Base-by-base conservation (phyloP, 92 coral and sea anemone genomes). In the Umimayanthus kanabou region DNA sequence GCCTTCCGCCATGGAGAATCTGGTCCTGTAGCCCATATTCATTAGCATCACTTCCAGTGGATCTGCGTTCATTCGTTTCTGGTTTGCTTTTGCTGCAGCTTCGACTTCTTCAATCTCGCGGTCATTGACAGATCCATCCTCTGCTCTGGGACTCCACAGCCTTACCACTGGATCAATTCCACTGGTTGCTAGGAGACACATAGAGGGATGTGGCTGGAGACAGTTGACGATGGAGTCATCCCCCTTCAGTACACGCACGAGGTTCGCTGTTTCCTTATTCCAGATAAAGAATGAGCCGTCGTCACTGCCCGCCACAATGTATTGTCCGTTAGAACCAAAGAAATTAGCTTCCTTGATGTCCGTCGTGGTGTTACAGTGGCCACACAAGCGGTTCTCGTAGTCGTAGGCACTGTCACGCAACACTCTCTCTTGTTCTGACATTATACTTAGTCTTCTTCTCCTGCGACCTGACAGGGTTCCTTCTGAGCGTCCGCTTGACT, bases 201-300 rank as follows among this genome's bases (percentile, higher is more conserved):
- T 82, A 43, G 96, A 92, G 5, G 99, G 98, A 74, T 97, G 99
- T 80, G 99, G 97, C 89, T 97, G 99, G 28, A 97, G 89, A 89
- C 99, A 97, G 91, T 97, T 97, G 65, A 97, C 99, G 39, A 97
- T 97, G 4, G 99, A 97, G 26, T 97, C 99, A 39, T 97, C 99
- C 13, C 99, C 99, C 83, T 97, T 97, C 14, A 97, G 90, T 16
- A 97, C 96, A 20, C 97, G 92, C 22, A 94, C 84, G 40, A 97
- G 93, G 84, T 97, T 97, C n/a, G 99, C 92, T 49, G 99, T 94
- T 61, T 89, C 89, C 80, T 93, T 95, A 81, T 97, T 92, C 99
- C 99, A 97, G 74, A 97, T 72, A 82, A 97, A 97, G 80, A 95
- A 97, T 0, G 98, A 95, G 37, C 99, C 99, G 87, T 97, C 99